A percentile compares a stretch with the other conserved stretches of the same genome.
These are phyloP conservation scores for Mythimna loreyi DNA, from an alignment of 2,888 invertebrate genomes.

Conservation along the genomic window DNA sequence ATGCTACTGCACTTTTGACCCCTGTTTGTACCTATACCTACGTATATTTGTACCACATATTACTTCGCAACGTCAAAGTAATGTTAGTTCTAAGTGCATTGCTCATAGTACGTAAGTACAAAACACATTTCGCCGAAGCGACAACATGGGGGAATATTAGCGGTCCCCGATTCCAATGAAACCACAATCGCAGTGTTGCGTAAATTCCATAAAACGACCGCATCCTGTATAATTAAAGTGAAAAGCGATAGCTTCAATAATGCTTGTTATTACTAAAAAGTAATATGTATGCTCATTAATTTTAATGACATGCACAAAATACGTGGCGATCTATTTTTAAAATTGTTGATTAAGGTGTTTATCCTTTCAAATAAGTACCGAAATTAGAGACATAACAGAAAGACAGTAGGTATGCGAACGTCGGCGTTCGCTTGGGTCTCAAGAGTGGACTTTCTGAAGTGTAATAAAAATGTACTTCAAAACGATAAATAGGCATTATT, in stretches of 20 bases:
- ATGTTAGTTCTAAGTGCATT: slow-evolving; percentile 21
- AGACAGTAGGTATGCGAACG: no score
- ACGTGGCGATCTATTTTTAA: background rate
- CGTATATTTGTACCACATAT: background rate
- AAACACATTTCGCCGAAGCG: slow-evolving; percentile 50
- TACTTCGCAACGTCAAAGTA: slow-evolving; percentile 19
- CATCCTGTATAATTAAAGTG: slow-evolving; percentile 56
- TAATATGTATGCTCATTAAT: background rate
- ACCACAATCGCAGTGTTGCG: slow-evolving; percentile 43
- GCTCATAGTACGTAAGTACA: slow-evolving; percentile 6
- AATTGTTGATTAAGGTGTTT: no score
- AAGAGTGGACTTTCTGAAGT: no score
- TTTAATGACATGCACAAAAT: background rate
- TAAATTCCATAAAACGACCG: slow-evolving; percentile 53
- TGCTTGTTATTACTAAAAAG: slow-evolving; percentile 2
- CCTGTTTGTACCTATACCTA: background rate
- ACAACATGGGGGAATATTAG: slow-evolving; percentile 17
- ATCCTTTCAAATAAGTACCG: no score
- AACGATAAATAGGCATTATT: no score
- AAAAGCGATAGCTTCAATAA: slow-evolving; percentile 27
- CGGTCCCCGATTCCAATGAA: slow-evolving; percentile 47
- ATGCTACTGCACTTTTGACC: no score
- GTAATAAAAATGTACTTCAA: no score
- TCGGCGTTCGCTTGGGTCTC: no score
- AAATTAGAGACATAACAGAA: no score